A percentile compares a stretch with the other conserved stretches of the same genome.
Conservation (phyloP, 2,888 invertebrate genomes). For the Hoplodrina blanda region DNA sequence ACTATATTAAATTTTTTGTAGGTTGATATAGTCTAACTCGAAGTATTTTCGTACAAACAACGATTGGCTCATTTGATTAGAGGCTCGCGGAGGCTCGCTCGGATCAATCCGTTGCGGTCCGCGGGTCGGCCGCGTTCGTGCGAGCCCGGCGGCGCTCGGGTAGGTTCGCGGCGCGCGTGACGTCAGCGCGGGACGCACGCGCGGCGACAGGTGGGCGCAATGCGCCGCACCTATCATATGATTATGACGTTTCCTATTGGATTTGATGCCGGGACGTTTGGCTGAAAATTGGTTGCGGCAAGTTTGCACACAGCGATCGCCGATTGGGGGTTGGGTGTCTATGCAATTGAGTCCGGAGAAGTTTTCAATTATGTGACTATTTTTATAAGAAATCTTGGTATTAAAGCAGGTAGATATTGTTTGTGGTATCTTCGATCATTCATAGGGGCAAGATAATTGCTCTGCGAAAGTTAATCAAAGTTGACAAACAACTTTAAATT, state of each 20-base stretch:
- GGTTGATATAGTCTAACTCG: constrained; percentile 33
- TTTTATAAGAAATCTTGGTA: constrained; percentile 37
- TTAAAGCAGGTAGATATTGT: neutral
- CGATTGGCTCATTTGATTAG: constrained; percentile 77
- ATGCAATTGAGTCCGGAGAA: constrained; percentile 63
- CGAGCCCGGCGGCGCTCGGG: constrained; percentile 71
- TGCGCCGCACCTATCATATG: constrained; percentile 90
- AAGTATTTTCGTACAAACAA: constrained; percentile 62
- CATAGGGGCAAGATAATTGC: neutral
- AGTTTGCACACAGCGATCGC: constrained; percentile 71
- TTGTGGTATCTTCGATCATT: neutral
- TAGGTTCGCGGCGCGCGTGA: constrained; percentile 77
- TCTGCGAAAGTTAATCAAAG: constrained; percentile 5
- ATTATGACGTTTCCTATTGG: constrained; percentile 88
- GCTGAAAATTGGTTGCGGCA: constrained; percentile 78
- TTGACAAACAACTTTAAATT: neutral
- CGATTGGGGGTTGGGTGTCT: constrained; percentile 54
- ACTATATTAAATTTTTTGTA: constrained; percentile 22
- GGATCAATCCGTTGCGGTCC: constrained; percentile 84
- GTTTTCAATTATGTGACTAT: constrained; percentile 59
- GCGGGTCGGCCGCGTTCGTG: constrained; percentile 70
- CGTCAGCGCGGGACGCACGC: constrained; percentile 88
- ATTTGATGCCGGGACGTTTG: constrained; percentile 75
- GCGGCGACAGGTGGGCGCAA: constrained; percentile 90
- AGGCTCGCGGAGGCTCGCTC: constrained; percentile 72